Evolutionary conservation across 2,888 invertebrate species (phyloP).

Genomic region (Seladonia tumulorum): DNA sequence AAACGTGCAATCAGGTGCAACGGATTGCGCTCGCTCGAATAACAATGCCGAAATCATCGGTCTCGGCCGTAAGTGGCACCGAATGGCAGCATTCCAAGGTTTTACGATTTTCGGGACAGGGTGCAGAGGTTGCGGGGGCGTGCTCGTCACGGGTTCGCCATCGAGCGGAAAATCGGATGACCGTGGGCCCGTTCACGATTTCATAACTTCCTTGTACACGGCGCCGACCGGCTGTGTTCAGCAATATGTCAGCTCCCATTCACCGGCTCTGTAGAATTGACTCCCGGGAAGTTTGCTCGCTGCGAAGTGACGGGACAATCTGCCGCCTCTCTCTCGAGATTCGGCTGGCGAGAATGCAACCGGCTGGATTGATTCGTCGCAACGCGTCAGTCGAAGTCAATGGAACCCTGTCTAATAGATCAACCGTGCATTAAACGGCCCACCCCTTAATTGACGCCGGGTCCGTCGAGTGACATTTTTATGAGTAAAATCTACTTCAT

Average conservation of each 20-base stretch:
- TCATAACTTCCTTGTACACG: conserved; percentile 46
- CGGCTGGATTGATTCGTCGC: conserved; percentile 41
- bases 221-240: conserved; percentile 19
- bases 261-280: conserved; percentile 25
- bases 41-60: conserved; percentile 9
- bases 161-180: conserved; percentile 17
- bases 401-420: conserved; percentile 36
- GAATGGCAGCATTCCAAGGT: conserved; percentile 11
- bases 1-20: conserved; percentile 17
- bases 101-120: not conserved
- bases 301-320: conserved; percentile 36
- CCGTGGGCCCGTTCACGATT: conserved; percentile 20
- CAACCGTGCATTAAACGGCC: not conserved
- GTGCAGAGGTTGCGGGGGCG: not conserved
- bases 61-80: conserved; percentile 7
- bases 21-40: not conserved
- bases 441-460: not conserved
- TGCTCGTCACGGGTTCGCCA: not conserved
- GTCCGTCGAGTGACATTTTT: too few species aligned
- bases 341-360: conserved; percentile 29
- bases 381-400: conserved; percentile 21
- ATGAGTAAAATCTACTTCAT: too few species aligned
- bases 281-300: conserved; percentile 28
- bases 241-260: conserved; percentile 47
- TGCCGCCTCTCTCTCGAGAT: conserved; percentile 31